These are phyloP conservation scores for Dicyrtomina minuta DNA, from an alignment of 2,888 invertebrate species.

Conservation along the genomic window DNA sequence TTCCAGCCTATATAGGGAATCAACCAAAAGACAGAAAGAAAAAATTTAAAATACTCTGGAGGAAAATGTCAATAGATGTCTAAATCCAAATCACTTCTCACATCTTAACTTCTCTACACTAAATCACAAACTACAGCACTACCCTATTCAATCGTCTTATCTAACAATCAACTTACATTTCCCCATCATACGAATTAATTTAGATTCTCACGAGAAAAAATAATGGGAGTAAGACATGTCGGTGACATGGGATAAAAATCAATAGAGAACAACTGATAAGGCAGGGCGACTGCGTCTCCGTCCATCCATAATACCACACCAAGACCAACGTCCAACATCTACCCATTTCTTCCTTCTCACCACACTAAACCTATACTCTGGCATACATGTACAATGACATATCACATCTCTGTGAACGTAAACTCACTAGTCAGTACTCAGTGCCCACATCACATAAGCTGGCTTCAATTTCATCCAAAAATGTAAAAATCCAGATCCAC, in stretches of 20 bases:
- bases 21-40: too few species aligned
- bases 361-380: too few species aligned
- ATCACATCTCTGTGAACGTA: too few species aligned
- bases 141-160: neutral
- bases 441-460: too few species aligned
- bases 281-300: constrained; percentile 25
- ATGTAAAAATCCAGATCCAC: too few species aligned
- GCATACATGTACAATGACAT: too few species aligned
- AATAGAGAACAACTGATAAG: constrained; percentile 23
- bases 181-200: neutral
- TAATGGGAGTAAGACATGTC: constrained; percentile 2
- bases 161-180: neutral
- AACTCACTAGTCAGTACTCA: too few species aligned
- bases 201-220: constrained; percentile 6
- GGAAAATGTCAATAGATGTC: neutral
- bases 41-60: too few species aligned
- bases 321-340: neutral
- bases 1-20: constrained; percentile 31
- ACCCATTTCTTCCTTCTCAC: too few species aligned
- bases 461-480: too few species aligned
- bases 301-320: neutral
- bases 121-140: neutral
- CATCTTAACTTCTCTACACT: neutral
- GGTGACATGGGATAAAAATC: constrained; percentile 17
- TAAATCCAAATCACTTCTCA: neutral